phyloP scores from a whole-genome alignment of 2,113 vertebrate species.

The Saguinus imperator region DNA sequence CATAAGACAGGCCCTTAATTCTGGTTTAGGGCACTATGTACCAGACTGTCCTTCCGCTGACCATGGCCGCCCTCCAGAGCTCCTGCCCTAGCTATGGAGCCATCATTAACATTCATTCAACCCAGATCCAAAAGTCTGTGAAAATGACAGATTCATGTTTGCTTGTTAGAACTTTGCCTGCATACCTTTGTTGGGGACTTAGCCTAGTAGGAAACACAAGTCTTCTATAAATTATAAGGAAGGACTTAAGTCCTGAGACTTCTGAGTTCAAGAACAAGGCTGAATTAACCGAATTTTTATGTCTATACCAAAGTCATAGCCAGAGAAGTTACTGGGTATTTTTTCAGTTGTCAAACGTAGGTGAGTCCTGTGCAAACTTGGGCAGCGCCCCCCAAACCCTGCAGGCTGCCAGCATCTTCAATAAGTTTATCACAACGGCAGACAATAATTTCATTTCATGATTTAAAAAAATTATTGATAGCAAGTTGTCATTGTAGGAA shows the following conservation, averaged over 20 bases:
- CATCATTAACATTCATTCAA: fast-evolving
- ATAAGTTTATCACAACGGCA: neutral
- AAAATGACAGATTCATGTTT: neutral
- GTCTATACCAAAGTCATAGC: neutral
- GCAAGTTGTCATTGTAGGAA: neutral
- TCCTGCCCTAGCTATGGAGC: too few species aligned
- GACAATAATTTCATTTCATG: neutral
- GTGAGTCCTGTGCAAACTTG: too few species aligned
- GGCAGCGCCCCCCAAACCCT: fast-evolving
- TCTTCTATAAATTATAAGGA: neutral
- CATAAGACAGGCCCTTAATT: neutral
- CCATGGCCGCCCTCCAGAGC: fast-evolving
- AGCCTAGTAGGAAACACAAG: neutral
- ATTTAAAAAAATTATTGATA: neutral
- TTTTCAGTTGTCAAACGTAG: neutral
- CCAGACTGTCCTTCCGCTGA: neutral
- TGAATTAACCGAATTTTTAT: neutral
- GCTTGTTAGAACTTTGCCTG: neutral
- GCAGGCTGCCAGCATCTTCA: neutral
- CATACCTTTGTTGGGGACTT: neutral
- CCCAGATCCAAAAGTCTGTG: neutral
- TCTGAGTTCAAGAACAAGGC: neutral
- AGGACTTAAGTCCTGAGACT: neutral
- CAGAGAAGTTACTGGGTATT: neutral
- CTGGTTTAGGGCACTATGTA: fast-evolving